Percentiles rank a stretch among this genome's conserved stretches.
Conservation (phyloP, 2,797 vertebrate species). For the Sphenopsis melanotis region DNA sequence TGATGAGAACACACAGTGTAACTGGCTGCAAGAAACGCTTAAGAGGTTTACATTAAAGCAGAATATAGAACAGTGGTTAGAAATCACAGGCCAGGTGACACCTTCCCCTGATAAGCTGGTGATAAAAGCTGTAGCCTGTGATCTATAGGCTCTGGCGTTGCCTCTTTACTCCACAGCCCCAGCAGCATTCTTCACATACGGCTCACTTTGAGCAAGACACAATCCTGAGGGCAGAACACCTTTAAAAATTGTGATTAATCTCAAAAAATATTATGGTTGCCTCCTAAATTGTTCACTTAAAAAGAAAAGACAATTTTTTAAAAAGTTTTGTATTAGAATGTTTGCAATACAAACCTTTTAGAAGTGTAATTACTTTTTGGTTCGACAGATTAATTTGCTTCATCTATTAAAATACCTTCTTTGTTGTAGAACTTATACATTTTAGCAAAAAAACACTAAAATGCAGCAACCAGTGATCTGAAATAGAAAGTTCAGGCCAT, state of each 20-base stretch:
- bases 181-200: conserved; percentile 9
- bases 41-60: conserved; percentile 78
- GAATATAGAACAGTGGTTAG: conserved; percentile 72
- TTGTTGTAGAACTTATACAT: background rate
- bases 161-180: conserved; percentile 45
- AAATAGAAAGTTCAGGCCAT: background rate
- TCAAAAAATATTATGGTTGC: background rate
- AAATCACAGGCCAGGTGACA: conserved; percentile 81
- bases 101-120: conserved; percentile 75
- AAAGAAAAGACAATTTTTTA: background rate
- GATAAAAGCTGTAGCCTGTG: conserved; percentile 72
- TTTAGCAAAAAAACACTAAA: background rate
- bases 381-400: background rate
- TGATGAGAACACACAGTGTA: conserved; percentile 79
- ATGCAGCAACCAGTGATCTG: background rate
- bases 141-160: conserved; percentile 65
- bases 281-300: background rate
- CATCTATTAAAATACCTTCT: background rate
- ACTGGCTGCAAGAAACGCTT: conserved; percentile 72
- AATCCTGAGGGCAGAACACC: background rate
- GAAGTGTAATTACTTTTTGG: background rate
- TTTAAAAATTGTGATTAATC: background rate
- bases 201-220: conserved; percentile 11
- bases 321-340: background rate
- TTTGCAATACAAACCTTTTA: background rate